Base-by-base conservation (phyloP, 1,140 invertebrate genomes). In the Copidosoma floridanum region DNA sequence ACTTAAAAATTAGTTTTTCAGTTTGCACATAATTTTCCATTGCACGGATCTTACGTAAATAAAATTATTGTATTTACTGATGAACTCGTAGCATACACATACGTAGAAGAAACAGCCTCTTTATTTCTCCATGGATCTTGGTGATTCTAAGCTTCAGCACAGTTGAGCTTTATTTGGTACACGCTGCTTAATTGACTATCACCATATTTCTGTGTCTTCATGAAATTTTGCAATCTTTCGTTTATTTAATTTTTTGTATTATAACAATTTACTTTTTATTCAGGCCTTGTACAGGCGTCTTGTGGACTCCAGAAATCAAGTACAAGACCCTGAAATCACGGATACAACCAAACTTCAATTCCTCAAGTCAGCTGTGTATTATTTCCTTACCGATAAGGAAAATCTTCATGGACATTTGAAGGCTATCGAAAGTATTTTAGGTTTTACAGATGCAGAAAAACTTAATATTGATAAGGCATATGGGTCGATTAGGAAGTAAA, bases 331-430 rank as follows among this genome's bases (percentile, higher is more conserved):
- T 40, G 91, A 93, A 79, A 88, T 93, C 60, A 94, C 90, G 7
- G n/a, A n/a, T n/a, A n/a, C n/a, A n/a, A n/a, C n/a, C n/a, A 32
- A 32, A 32, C 77, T 94, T 66, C 90, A 92, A 73, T 94, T 94
- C 78, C 82, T 94, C 52, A 93, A 93, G 78, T 93, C 91, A 55
- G 91, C 91, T n/a, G 85, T 94, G 67, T 94, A 92, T 72, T 93
- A 94, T 73, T 93, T 93, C 72, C 81, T 94, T 41, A 93, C 91
- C 0, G 91, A 94, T 71, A 88, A 88, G 65, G 90, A 93, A 68
- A 94, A 93, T 71, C 87, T 88, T 58, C 86, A 89, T 66, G 90
- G 89, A 11, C 91, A 94, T 74, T 78, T 93, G 20, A 89, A 88
- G 67, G 92, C 91, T 27, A 93, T 94, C 65, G 88, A 92, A 74